A percentile compares a stretch with the other conserved stretches of the same genome.
phyloP scores from a whole-genome alignment of 2,113 vertebrate genomes.

The Chinchilla lanigera region DNA sequence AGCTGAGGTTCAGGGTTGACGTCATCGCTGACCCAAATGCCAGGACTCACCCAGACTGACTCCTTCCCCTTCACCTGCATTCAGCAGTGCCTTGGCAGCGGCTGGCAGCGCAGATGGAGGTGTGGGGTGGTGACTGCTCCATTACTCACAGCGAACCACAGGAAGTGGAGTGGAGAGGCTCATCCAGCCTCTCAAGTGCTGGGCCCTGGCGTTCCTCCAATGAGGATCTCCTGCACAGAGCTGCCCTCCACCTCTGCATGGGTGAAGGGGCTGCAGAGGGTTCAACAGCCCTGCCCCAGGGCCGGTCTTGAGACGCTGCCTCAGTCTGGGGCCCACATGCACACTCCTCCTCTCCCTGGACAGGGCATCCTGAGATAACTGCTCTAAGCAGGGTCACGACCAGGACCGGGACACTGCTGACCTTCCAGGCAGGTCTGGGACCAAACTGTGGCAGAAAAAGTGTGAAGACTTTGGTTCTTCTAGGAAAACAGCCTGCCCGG shows the following conservation, averaged over 20 bases:
- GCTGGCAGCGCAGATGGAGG: background rate
- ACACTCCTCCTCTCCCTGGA: background rate
- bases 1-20: background rate
- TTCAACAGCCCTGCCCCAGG: background rate
- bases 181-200: background rate
- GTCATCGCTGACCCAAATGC: background rate
- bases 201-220: background rate
- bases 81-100: background rate
- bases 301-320: background rate
- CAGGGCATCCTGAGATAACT: background rate
- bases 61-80: background rate
- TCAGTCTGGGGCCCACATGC: background rate
- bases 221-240: background rate
- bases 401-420: background rate
- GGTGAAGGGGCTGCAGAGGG: background rate
- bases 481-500: background rate
- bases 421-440: background rate
- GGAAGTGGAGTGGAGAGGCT: background rate
- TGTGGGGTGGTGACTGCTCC: background rate
- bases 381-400: background rate
- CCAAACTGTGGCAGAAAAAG: background rate
- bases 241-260: background rate
- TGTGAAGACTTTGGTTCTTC: background rate
- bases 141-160: background rate
- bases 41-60: background rate